These are phyloP conservation scores for Anoplius nigerrimus DNA, from an alignment of 2,888 invertebrate species.

Conservation along the genomic window DNA sequence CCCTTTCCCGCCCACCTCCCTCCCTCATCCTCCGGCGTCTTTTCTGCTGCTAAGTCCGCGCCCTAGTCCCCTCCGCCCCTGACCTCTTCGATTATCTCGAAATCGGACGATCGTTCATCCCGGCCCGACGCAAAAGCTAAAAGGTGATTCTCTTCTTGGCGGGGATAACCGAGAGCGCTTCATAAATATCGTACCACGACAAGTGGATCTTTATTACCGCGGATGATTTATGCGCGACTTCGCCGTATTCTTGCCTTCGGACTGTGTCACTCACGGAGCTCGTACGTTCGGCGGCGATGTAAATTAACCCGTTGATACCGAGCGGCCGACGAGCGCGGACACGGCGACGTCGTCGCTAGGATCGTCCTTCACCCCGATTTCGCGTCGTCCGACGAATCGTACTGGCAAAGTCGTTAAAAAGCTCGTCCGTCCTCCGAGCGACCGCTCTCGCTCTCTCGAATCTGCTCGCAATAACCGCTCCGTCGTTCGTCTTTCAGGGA, in stretches of 20 bases:
- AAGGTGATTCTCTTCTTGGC: conserved; percentile 53
- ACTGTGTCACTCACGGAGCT: conserved; percentile 48
- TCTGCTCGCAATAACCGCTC: too few species aligned
- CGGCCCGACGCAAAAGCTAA: conserved; percentile 57
- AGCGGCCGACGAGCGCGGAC: too few species aligned
- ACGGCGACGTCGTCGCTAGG: too few species aligned
- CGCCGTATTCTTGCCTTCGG: conserved; percentile 50
- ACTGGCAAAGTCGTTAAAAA: too few species aligned
- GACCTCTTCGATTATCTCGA: conserved; percentile 64
- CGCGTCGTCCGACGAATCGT: too few species aligned
- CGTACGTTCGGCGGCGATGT: too few species aligned
- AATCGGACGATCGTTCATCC: conserved; percentile 60
- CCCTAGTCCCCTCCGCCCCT: conserved; percentile 57
- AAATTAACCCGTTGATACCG: too few species aligned
- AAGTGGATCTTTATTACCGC: conserved; percentile 58
- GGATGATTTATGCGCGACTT: conserved; percentile 52
- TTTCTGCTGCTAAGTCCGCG: conserved; percentile 38
- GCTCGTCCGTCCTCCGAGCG: too few species aligned
- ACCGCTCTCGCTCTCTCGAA: too few species aligned
- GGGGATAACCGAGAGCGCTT: conserved; percentile 55
- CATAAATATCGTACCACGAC: conserved; percentile 57
- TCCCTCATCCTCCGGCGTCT: conserved; percentile 27
- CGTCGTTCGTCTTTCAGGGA: too few species aligned
- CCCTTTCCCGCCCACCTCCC: conserved; percentile 22
- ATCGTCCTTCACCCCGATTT: too few species aligned